phyloP scores from a whole-genome alignment of 2,797 vertebrate genomes.

The Silurus aristotelis region DNA sequence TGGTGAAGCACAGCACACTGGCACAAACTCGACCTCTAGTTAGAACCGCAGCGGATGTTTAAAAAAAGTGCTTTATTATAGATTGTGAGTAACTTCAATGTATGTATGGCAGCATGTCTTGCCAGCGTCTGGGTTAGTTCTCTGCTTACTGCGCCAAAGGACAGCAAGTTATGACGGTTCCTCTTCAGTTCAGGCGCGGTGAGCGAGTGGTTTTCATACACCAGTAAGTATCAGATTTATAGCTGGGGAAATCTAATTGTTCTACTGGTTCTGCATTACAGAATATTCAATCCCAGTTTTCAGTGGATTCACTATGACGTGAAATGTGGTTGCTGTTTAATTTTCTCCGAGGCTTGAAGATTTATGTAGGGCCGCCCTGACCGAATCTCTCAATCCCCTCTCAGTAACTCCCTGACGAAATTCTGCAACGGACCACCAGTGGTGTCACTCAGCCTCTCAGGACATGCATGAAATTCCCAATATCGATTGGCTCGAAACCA shows the following conservation, averaged over 20 bases:
- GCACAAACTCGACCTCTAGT: slow-evolving; percentile 61
- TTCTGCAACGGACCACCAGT: slow-evolving; percentile 33
- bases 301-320: too few species aligned
- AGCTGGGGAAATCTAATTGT: background rate
- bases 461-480: slow-evolving; percentile 2
- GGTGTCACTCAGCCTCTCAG: slow-evolving; percentile 16
- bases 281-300: too few species aligned
- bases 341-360: slow-evolving; percentile 45
- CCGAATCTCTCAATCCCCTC: slow-evolving; percentile 35
- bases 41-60: slow-evolving; percentile 54
- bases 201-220: slow-evolving; percentile 41
- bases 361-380: slow-evolving; percentile 59
- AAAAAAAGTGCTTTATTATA: slow-evolving; percentile 34
- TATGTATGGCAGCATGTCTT: slow-evolving; percentile 58
- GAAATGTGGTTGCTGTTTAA: background rate
- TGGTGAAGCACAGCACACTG: slow-evolving; percentile 1
- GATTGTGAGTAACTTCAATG: slow-evolving; percentile 19
- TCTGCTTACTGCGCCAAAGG: slow-evolving; percentile 50
- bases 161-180: slow-evolving; percentile 44
- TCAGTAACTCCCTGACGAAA: slow-evolving; percentile 47
- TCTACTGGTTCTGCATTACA: background rate
- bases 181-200: slow-evolving; percentile 17
- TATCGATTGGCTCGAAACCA: background rate
- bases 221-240: slow-evolving; percentile 41
- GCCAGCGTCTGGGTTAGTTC: slow-evolving; percentile 51